Conservation (phyloP, 2,113 vertebrate genomes). For the Melanerpes formicivorus region DNA sequence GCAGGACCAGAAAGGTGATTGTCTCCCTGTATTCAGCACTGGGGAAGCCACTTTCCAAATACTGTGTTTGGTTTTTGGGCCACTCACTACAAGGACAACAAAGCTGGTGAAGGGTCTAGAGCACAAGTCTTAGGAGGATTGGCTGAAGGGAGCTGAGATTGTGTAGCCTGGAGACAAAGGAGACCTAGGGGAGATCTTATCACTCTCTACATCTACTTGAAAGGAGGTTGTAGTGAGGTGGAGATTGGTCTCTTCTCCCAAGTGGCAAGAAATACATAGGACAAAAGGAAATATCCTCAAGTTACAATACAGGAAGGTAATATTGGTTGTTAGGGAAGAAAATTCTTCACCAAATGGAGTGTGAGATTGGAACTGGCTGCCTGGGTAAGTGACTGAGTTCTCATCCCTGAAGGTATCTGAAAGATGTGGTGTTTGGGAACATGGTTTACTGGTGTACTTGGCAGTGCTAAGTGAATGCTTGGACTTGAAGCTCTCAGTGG, state of each 20-base stretch:
- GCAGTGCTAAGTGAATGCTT: neutral
- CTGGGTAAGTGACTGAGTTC: neutral
- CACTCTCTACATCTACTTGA: neutral
- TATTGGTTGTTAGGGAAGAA: neutral
- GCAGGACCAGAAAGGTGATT: neutral
- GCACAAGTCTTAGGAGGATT: too few relatives aligned
- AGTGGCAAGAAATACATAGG: too few relatives aligned
- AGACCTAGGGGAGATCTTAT: neutral
- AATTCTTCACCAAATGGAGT: neutral
- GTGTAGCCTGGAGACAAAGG: neutral
- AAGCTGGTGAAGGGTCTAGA: too few relatives aligned
- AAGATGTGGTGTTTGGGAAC: neutral
- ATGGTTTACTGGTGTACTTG: neutral
- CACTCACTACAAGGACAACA: neutral
- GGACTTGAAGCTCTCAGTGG: neutral
- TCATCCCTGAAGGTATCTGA: neutral
- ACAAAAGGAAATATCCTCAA: neutral
- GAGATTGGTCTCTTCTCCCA: neutral
- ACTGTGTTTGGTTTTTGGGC: neutral
- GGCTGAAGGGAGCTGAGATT: neutral
- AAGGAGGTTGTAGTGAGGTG: neutral
- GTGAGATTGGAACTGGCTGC: neutral
- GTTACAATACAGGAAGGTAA: neutral
- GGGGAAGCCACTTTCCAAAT: accelerated
- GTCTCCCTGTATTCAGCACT: neutral